Percentiles rank a stretch among this genome's conserved stretches.
Conservation (phyloP, 2,113 vertebrate genomes). For the Phainopepla nitens region DNA sequence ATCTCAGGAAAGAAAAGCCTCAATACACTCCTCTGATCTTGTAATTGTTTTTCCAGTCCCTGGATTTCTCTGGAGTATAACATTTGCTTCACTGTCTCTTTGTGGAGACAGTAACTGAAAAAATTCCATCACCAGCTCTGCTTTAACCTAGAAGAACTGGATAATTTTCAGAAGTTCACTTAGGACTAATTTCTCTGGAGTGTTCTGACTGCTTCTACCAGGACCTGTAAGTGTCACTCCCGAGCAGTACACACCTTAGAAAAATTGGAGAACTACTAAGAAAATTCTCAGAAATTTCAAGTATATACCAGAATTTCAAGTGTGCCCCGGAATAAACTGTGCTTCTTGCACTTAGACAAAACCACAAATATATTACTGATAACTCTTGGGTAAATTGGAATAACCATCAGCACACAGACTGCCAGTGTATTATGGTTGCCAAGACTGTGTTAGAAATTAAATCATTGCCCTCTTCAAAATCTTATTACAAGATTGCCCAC, state of each 20-base stretch:
- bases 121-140: neutral
- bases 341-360: neutral
- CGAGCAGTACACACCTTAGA: neutral
- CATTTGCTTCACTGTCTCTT: neutral
- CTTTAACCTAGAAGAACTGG: neutral
- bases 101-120: neutral
- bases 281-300: neutral
- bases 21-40: neutral
- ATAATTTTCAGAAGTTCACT: neutral
- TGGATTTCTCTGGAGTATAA: neutral
- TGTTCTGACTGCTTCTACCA: neutral
- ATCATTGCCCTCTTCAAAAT: neutral
- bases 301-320: neutral
- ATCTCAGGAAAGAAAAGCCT: neutral
- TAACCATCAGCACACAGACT: neutral
- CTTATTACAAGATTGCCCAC: slow-evolving; percentile 11
- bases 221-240: rapidly evolving
- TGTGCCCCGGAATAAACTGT: neutral
- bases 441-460: neutral
- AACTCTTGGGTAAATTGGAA: neutral
- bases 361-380: neutral
- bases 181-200: neutral
- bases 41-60: neutral
- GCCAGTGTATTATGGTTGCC: neutral
- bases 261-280: neutral